phyloP scores from a whole-genome alignment of 2,888 invertebrate species.

The Entomobrya multifasciata region DNA sequence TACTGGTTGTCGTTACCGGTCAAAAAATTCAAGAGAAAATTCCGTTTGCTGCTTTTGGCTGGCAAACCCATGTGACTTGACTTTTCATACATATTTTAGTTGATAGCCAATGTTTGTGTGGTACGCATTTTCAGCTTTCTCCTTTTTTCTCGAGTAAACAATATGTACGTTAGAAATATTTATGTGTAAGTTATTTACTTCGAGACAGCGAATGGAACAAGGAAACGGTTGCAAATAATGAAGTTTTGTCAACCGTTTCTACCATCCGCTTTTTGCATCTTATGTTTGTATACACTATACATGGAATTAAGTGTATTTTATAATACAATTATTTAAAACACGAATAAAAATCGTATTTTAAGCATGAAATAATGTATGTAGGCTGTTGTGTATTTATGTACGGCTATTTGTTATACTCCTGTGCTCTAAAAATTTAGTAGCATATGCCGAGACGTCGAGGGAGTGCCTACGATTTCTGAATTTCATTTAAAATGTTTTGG shows the following conservation, averaged over 20 bases:
- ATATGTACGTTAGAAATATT: not conserved
- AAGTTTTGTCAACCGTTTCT: slow-evolving; percentile 24
- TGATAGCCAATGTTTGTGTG: not conserved
- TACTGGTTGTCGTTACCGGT: not conserved
- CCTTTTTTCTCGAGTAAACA: not conserved
- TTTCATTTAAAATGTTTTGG: too few relatives aligned
- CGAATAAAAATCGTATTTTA: too few relatives aligned
- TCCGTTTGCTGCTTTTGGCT: slow-evolving; percentile 8
- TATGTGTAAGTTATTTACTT: slow-evolving; percentile 3
- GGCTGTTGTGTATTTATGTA: too few relatives aligned
- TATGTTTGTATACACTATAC: too few relatives aligned
- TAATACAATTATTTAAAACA: too few relatives aligned
- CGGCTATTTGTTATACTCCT: too few relatives aligned
- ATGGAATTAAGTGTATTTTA: too few relatives aligned
- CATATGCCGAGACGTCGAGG: too few relatives aligned
- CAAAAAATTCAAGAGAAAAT: not conserved
- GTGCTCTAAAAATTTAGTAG: too few relatives aligned
- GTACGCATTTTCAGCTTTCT: not conserved
- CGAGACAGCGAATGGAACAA: not conserved
- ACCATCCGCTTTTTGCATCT: slow-evolving; percentile 14
- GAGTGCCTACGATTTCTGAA: too few relatives aligned
- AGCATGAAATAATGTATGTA: too few relatives aligned
- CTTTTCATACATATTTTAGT: not conserved
- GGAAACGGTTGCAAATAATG: slow-evolving; percentile 17
- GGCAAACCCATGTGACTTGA: not conserved